Conservation (phyloP, 2,888 invertebrate genomes). For the Dexiosoma caninum region DNA sequence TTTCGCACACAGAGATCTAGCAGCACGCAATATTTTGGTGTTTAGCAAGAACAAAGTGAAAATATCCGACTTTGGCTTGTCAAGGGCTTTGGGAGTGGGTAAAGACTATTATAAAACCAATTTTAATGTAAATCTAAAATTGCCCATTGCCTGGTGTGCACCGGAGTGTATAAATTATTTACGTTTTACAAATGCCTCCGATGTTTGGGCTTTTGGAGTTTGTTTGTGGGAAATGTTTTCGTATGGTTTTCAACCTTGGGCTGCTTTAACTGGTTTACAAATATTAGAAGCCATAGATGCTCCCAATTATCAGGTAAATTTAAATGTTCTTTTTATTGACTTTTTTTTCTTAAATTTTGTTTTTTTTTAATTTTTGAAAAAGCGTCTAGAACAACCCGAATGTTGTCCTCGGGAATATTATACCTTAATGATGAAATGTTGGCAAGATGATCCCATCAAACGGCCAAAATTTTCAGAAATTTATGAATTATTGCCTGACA, state of each 20-base stretch:
- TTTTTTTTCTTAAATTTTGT: conserved; percentile 7
- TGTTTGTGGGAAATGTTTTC: conserved; percentile 99
- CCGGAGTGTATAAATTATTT: conserved; percentile 98
- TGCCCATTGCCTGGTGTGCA: conserved; percentile 99
- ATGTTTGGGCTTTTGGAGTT: conserved; percentile 98
- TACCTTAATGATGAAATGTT: conserved; percentile 94
- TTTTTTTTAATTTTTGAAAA: not conserved
- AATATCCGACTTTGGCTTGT: conserved; percentile 98
- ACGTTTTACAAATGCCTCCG: conserved; percentile 96
- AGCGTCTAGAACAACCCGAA: conserved; percentile 94
- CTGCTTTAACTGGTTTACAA: conserved; percentile 93
- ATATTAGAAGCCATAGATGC: conserved; percentile 97
- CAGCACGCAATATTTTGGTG: conserved; percentile 97
- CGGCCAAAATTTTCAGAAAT: conserved; percentile 95
- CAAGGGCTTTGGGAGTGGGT: conserved; percentile 95
- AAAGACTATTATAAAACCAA: conserved; percentile 99
- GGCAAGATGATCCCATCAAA: conserved; percentile 93
- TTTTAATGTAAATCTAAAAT: conserved; percentile 96
- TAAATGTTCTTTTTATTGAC: not conserved
- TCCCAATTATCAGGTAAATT: conserved; percentile 86
- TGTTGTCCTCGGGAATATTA: conserved; percentile 96
- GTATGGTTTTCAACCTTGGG: conserved; percentile 99
- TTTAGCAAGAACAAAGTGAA: conserved; percentile 98
- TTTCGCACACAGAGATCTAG: conserved; percentile 86
- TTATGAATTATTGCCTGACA: conserved; percentile 86